Evolutionary conservation across 2,113 vertebrate species (phyloP), one percentile per base, ranked within the genome.

Genomic region (Lynx canadensis): DNA sequence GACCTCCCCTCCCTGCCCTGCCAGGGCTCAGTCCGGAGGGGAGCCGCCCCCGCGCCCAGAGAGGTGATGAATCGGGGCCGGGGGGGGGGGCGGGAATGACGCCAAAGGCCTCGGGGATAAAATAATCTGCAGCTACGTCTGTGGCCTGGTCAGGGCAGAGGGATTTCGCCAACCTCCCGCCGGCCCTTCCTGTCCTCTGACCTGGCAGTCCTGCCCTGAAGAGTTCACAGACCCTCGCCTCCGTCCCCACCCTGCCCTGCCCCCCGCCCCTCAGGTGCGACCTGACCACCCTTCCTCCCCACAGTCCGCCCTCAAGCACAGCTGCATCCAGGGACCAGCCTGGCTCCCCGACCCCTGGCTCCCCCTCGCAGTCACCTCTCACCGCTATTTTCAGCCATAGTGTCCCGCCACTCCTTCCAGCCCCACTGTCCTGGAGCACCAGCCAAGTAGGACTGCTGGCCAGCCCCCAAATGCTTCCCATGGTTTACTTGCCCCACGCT

Each of bases 381-480:
- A 41, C 63, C 31, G 11, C 31, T 82, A 38, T 55, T 96, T 50
- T 15, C 52, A 33, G 21, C 25, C 48, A 19, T 23, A 69, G 45
- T 74, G 68, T 87, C 55, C 89, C 16, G 16, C 48, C 14, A 5
- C 55, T 81, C 83, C 21, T 66, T 81, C 48, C 50, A 91, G 18
- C 12, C 29, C 45, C 87, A 33, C 41, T 92, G 57, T 38, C n/a
- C 21, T 5, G 19, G 41, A 76, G 29, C 1, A 4, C 60, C n/a
- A 27, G 83, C 73, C 88, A 95, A 84, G 74, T n/a, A 79, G 92
- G 55, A 33, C 38, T 57, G 33, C 76, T 94, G 92, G 76, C 81
- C 65, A 85, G 38, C 18, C 18, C 68, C 38, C 55, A 94, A 15
- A 83, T 38, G 52, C 45, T n/a, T 45, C 41, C 71, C 79, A 15